phyloP scores from a whole-genome alignment of 2,888 invertebrate genomes.

The Dioctria linearis region DNA sequence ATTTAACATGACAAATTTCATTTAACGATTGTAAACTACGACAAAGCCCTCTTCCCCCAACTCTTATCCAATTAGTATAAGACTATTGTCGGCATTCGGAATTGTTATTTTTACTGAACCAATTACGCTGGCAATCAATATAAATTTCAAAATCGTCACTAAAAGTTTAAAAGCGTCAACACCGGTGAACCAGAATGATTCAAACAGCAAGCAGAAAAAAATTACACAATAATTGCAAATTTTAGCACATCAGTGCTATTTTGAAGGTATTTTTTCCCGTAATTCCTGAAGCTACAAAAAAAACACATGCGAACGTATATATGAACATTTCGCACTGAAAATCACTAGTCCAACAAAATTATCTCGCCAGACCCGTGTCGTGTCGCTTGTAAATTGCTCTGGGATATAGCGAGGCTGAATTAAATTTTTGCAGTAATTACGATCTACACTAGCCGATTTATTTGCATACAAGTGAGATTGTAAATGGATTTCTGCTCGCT shows the following conservation, averaged over 20 bases:
- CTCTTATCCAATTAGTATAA: not conserved
- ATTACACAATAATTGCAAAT: not conserved
- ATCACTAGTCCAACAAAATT: no score
- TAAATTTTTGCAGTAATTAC: conserved; percentile 56
- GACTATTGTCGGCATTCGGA: not conserved
- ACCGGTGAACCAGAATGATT: conserved; percentile 2
- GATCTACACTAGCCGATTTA: conserved; percentile 54
- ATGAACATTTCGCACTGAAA: not conserved
- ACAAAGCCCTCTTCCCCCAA: not conserved
- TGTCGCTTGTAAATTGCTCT: conserved; percentile 43
- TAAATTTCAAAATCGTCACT: conserved; percentile 22
- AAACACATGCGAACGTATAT: not conserved
- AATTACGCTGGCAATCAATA: conserved; percentile 7
- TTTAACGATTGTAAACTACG: no score
- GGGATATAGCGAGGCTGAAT: conserved; percentile 44
- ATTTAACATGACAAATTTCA: no score
- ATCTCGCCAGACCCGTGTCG: no score
- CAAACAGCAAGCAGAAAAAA: no score
- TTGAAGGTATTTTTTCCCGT: not conserved
- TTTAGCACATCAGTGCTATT: conserved; percentile 4
- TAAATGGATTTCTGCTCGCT: conserved; percentile 46
- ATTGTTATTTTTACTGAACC: no score
- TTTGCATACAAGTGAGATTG: conserved; percentile 53
- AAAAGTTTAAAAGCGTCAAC: not conserved
- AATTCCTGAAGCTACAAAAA: no score